phyloP scores from a whole-genome alignment of 2,888 invertebrate genomes.

The Rotaria socialis region DNA sequence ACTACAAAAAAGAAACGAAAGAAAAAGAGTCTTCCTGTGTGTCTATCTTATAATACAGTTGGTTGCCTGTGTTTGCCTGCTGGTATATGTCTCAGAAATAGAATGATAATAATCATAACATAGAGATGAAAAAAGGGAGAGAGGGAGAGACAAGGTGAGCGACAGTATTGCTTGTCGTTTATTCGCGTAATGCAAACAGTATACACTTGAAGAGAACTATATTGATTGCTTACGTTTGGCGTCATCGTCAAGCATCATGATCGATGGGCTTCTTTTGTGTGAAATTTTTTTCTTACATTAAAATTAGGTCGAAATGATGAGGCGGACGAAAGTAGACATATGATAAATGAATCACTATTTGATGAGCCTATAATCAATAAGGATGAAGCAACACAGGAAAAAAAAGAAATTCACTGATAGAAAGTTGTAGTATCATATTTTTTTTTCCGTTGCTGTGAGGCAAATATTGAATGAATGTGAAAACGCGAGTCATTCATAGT shows the following conservation, averaged over 20 bases:
- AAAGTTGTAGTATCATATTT: background rate
- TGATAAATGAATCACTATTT: background rate
- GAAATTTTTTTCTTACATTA: background rate
- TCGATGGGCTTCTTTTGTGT: constrained; percentile 7
- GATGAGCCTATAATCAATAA: background rate
- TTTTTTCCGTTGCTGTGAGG: background rate
- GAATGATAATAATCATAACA: constrained; percentile 16
- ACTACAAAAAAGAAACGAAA: background rate
- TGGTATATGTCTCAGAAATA: constrained; percentile 4
- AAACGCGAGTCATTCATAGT: background rate
- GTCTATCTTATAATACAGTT: constrained; percentile 12
- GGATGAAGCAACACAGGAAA: background rate
- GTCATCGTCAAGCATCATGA: background rate
- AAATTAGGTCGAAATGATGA: constrained; percentile 21
- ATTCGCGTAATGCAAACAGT: background rate
- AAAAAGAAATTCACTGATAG: background rate
- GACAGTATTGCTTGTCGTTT: background rate
- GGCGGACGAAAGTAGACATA: background rate
- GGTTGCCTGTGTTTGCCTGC: background rate
- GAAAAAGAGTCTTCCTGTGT: background rate
- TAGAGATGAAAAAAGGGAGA: background rate
- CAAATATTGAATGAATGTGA: background rate
- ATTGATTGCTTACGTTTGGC: background rate
- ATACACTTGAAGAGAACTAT: constrained; percentile 23
- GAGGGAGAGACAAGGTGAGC: background rate